These are phyloP conservation scores for Chrysogorgia sp. DNA, from an alignment of 92 coral and sea anemone genomes.

Conservation along the genomic window DNA sequence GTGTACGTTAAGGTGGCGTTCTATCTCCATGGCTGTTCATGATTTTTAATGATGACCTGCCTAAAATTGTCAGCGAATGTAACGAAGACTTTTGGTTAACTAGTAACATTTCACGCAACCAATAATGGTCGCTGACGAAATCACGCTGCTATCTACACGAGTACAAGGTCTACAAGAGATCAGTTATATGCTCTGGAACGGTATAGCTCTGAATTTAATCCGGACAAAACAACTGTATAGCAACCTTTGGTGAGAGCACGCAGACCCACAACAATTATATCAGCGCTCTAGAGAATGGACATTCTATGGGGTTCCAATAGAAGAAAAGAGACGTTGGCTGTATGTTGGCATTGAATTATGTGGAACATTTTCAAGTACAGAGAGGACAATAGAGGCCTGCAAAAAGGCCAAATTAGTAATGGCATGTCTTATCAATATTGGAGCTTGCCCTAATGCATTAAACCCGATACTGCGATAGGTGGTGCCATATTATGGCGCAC, in stretches of 20 bases:
- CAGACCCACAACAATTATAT: background rate
- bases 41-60: background rate
- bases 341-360: conserved; percentile 1
- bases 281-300: background rate
- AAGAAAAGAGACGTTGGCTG: background rate
- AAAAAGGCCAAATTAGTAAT: background rate
- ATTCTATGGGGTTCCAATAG: background rate
- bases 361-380: background rate
- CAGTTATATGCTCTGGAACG: background rate
- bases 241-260: conserved; percentile 2
- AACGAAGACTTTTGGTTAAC: conserved; percentile 4
- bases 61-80: background rate
- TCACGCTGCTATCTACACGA: background rate
- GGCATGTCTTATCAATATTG: background rate
- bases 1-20: conserved; percentile 12
- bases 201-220: background rate
- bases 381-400: background rate
- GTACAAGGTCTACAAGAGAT: background rate
- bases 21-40: conserved; percentile 16
- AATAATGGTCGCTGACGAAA: conserved; percentile 8
- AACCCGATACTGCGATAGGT: background rate
- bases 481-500: conserved; percentile 11
- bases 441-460: conserved; percentile 3
- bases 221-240: background rate
- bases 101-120: background rate